Evolutionary conservation across 2,113 vertebrate species (phyloP).

Genomic region (Sarotherodon lohbergeri): DNA sequence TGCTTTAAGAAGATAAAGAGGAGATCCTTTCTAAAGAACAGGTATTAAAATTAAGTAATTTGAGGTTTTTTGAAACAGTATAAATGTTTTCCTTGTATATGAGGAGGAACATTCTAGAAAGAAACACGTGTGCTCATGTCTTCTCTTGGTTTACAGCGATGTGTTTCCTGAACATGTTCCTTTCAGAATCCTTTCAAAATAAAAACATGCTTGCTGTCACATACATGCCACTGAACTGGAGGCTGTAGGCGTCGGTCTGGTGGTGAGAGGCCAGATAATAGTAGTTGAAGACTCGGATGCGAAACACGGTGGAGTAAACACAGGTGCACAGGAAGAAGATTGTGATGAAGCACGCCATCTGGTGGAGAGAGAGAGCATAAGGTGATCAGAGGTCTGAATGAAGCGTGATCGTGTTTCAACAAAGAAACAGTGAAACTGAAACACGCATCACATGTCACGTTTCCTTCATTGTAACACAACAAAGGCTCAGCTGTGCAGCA

Average conservation of each 20-base stretch:
- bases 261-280: conserved; percentile 97
- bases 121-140: background rate
- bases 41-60: background rate
- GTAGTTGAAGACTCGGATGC: conserved; percentile 96
- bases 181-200: background rate
- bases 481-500: background rate
- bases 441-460: background rate
- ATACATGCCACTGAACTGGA: conserved; percentile 99
- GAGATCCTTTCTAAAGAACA: background rate
- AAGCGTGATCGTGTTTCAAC: background rate
- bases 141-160: background rate
- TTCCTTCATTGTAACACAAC: background rate
- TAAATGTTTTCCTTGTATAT: background rate
- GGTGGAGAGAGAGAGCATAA: conserved; percentile 18
- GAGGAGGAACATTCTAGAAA: background rate
- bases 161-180: background rate
- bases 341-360: conserved; percentile 97
- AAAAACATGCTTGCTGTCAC: conserved; percentile 16
- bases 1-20: background rate
- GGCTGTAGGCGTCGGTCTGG: conserved; percentile 96
- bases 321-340: conserved; percentile 97
- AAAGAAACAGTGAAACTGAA: background rate
- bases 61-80: background rate
- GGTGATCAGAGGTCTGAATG: background rate
- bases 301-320: conserved; percentile 97